Evolutionary conservation across 1,140 invertebrate genomes (phyloP), one percentile per base, ranked within the genome.

Genomic region (Manduca sexta): DNA sequence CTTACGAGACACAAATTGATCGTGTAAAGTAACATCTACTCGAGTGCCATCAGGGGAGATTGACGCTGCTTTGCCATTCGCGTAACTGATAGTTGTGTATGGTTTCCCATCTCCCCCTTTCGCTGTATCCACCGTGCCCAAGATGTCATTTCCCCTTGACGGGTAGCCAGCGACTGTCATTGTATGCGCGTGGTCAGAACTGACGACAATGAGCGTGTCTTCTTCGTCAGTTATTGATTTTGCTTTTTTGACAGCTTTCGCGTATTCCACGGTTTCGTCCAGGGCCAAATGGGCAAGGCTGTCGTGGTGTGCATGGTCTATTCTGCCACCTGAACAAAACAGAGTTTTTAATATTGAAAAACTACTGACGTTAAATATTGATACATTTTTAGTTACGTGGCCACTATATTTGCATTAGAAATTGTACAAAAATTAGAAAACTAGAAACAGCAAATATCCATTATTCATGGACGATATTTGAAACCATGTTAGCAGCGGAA

Each of bases 81-180:
- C 92, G 64, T 95, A 95, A 7, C 90, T 89, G 10, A 96, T 88
- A 0, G 92, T 92, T 0, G 92, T 90, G 64, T 93, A 94, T 0
- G 92, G 91, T 58, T 91, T 84, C 1, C 87, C 84, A 75, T 95
- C 93, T 0, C 85, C 60, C 4, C 82, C 88, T 0, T 66, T 73
- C 0, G 74, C 42, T 0, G 78, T 88, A 2, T 87, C 84, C 5
- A 80, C 79, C 1, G 63, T 53, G 3, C 90, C 89, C 2, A 92
- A 87, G 39, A 95, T 92, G 60, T 92, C 86, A 60, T 90, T 91
- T 26, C 92, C 93, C 58, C 93, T 82, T 2, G 86, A 87, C 0
- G 93, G 89, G 63, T 94, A 93, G 1, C 92, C 92, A 33, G 88
- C 88, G 16, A 92, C 85, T 1, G 88, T 89, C 88, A 93, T 90